Percentiles rank a stretch among this genome's conserved stretches.
Conservation (phyloP, 2,113 vertebrate species). For the Prunella fulvescens region DNA sequence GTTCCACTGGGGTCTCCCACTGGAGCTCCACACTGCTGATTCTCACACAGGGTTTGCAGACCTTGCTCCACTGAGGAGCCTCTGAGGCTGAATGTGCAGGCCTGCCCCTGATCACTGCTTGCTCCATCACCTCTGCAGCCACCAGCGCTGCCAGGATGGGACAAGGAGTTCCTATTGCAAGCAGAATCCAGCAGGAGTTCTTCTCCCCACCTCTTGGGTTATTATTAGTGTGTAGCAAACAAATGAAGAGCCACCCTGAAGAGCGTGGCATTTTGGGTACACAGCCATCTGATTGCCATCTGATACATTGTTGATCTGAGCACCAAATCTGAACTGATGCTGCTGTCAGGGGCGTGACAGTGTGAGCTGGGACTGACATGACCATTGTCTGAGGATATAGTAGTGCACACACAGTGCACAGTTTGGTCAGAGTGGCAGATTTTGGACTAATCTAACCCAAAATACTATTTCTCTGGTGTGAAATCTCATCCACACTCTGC, state of each 20-base stretch:
- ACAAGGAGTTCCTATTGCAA: not conserved
- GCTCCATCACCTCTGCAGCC: not conserved
- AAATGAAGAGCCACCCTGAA: not conserved
- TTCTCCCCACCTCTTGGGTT: not conserved
- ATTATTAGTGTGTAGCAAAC: not conserved
- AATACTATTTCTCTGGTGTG: not conserved
- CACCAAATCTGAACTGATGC: not conserved
- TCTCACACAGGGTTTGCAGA: not conserved
- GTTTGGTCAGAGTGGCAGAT: not conserved
- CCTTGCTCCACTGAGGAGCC: not conserved
- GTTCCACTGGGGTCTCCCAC: not conserved
- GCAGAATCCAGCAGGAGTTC: not conserved
- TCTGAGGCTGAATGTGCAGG: not conserved
- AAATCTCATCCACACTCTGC: not conserved
- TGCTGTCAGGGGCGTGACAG: not conserved
- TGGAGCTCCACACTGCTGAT: rapidly evolving
- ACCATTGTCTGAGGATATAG: not conserved
- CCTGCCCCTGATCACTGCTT: not conserved
- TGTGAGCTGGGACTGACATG: not conserved
- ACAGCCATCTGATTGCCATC: not conserved
- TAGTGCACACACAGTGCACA: not conserved
- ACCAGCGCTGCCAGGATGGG: rapidly evolving
- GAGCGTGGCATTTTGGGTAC: rapidly evolving
- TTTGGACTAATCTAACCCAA: not conserved
- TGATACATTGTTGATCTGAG: not conserved